Base-by-base conservation (phyloP, 2,888 invertebrate genomes). In the Euphydryas editha region DNA sequence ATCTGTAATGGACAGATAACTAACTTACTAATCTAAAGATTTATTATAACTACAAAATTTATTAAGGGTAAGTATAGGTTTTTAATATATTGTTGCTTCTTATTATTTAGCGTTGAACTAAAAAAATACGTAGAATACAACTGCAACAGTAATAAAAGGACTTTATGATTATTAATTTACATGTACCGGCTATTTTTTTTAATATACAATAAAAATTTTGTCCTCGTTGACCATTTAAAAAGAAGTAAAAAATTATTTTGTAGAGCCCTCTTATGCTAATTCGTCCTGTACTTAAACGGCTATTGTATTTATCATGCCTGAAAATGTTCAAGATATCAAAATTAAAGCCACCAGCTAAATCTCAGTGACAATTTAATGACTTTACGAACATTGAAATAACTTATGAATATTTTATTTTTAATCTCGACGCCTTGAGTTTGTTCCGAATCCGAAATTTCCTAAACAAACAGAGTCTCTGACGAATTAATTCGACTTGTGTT, bases 391-490 rank as follows among this genome's bases (percentile, higher is more conserved):
- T 59, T 68, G 64, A 70, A 70, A 70, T 66, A 59, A 55, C 59
- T 70, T 68, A 62, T 72, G 68, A 70, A 72, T 72, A 72, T 72
- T 72, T 68, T 65, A 72, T 72, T 68, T 70, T 72, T 70, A 70
- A 68, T 68, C 67, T 63, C 60, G 44, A 59, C 57, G 62, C 64
- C 67, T 64, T 59, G 58, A 64, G 68, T 62, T 55, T 58, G 36
- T 46, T 24, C 56, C n/a, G 62, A 59, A 61, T 61, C 68, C 65
- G 56, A 65, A 61, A 72, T 66, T 68, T 65, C 72, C 67, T 67
- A 72, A 65, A 65, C 70, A 75, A 72, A 73, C 71, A 70, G 67
- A 67, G 59, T 66, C 63, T 10, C 64, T 71, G 59, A 72, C 68
- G 71, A 71, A 73, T 73, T 73, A 68, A 72, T 73, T 72, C 70